phyloP scores from a whole-genome alignment of 2,888 invertebrate genomes.

The Leuctra nigra region DNA sequence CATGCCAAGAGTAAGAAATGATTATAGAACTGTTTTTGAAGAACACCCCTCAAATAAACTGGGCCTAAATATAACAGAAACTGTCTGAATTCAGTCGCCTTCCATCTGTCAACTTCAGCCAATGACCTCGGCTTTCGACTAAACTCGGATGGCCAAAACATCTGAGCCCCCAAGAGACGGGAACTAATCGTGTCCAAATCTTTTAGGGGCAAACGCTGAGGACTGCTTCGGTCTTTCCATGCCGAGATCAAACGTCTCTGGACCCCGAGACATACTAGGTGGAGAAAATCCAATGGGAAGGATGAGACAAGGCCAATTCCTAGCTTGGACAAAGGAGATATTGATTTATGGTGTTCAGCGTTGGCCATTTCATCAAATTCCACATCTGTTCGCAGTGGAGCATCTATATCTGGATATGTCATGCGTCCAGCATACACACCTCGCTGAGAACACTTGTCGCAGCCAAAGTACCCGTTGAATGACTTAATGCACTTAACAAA shows the following conservation, averaged over 20 bases:
- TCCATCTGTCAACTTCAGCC: too few relatives aligned
- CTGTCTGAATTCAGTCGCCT: constrained; percentile 32
- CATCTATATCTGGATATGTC: not conserved
- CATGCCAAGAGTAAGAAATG: constrained; percentile 17
- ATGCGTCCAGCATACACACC: not conserved
- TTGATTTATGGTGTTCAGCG: not conserved
- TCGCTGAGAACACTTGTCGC: constrained; percentile 21
- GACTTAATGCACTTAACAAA: constrained; percentile 20
- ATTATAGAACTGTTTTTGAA: too few relatives aligned
- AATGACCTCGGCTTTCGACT: constrained; percentile 32
- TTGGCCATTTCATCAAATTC: not conserved
- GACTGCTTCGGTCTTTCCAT: constrained; percentile 22
- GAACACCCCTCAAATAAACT: constrained; percentile 28
- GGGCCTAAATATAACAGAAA: constrained; percentile 33
- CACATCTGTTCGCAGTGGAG: not conserved
- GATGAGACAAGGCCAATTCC: constrained; percentile 18
- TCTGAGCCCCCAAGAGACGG: not conserved
- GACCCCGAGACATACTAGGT: constrained; percentile 25
- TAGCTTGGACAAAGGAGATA: constrained; percentile 17
- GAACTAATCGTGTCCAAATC: not conserved
- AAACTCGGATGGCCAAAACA: constrained; percentile 30
- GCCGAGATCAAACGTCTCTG: constrained; percentile 21
- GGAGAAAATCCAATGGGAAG: constrained; percentile 27
- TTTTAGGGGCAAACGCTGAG: constrained; percentile 1
- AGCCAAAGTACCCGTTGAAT: constrained; percentile 24